A percentile compares a stretch with the other conserved stretches of the same genome.
phyloP scores from a whole-genome alignment of 2,888 invertebrate genomes.

The Phengaris arion region DNA sequence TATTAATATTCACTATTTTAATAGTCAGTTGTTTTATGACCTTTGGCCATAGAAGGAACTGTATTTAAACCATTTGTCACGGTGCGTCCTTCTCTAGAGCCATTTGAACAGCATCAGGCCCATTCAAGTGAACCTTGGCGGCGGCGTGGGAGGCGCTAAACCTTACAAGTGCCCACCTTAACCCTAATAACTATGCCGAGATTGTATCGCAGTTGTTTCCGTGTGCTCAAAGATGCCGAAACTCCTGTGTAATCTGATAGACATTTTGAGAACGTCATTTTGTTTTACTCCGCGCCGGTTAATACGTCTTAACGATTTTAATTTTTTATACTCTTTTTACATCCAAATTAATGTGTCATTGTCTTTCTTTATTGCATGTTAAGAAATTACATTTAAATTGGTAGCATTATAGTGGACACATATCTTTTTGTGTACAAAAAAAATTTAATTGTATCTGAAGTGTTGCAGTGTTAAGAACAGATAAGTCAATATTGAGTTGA shows the following conservation, averaged over 20 bases:
- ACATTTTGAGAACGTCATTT: neutral
- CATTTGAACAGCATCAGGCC: neutral
- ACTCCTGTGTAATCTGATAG: neutral
- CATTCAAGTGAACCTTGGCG: constrained; percentile 15
- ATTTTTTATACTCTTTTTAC: no score
- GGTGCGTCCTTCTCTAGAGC: constrained; percentile 26
- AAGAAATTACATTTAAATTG: no score
- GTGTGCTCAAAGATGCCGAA: constrained; percentile 14
- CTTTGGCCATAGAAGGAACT: constrained; percentile 2
- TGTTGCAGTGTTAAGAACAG: no score
- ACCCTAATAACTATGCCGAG: constrained; percentile 14
- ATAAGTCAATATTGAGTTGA: no score
- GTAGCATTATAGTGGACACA: no score
- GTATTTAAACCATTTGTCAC: constrained; percentile 17
- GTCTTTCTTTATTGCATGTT: no score
- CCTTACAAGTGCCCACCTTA: constrained; percentile 20
- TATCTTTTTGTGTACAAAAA: no score
- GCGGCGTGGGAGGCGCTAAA: constrained; percentile 14
- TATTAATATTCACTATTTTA: neutral
- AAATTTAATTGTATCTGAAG: no score
- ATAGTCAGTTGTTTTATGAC: neutral
- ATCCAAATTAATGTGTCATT: no score
- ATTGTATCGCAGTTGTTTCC: constrained; percentile 19
- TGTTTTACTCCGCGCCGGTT: neutral
- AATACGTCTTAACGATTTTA: no score